Base-by-base conservation (phyloP, 2,888 invertebrate genomes). In the Orthosia gracilis region DNA sequence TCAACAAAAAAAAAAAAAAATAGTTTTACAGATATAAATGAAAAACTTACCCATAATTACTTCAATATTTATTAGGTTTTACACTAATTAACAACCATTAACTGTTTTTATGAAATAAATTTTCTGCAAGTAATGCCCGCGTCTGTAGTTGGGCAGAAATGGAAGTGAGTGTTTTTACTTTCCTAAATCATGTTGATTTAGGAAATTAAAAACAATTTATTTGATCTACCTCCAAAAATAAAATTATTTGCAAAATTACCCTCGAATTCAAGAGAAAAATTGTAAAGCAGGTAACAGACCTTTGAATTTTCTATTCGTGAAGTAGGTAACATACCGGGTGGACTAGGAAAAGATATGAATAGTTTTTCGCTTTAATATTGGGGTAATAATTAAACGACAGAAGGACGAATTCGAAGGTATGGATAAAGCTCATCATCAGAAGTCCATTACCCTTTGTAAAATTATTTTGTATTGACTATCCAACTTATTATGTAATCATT, bases 201-300 rank as follows among this genome's bases (percentile, higher is more conserved):
- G 12, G 3, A 21, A 15, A 40, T n/a, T 26, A 69, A 17, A 0
- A 12, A 18, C 0, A 4, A 9, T 21, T 64, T 23, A n/a, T 31
- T 23, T 5, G 15, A 18, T 26, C 52, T 69, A 69, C 67, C 52
- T 26, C 45, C 26, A 67, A 2, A 45, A 52, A 9, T 52, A 15
- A n/a, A 45, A 1, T 18, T 65, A 50, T 4, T 9, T 7, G 9
- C 9, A 7, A 15, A n/a, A n/a, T 4, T 69, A 68, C 69, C 69
- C n/a, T 15, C 26, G 1, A 21, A 7, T 23, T 54, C 17, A 45
- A 17, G 17, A 45, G 26, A 54, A 52, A 45, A 18, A 47, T 13
- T 21, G 4, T 68, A 69, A 69, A 15, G 54, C 13, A 45, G 4
- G 17, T 26, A 15, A 17, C 54, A 69, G 69, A 69, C 69, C 5